A percentile compares a stretch with the other conserved stretches of the same genome.
Evolutionary conservation across 2,888 invertebrate species (phyloP).

Genomic region (Drosophila demipolita): DNA sequence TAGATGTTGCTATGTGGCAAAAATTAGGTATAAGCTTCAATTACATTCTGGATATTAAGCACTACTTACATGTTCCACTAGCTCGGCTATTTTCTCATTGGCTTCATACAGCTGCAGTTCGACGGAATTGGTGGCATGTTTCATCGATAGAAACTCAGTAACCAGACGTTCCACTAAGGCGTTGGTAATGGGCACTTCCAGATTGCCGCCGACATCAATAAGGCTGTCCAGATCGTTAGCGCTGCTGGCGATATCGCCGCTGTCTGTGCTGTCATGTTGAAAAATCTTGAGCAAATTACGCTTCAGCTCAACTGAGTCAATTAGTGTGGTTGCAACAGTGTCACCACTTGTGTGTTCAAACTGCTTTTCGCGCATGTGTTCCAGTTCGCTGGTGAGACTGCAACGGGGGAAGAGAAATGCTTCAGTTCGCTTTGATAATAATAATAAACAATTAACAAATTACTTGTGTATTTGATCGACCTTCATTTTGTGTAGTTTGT

Average conservation of each 20-base stretch:
- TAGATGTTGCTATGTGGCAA: slow-evolving; percentile 82
- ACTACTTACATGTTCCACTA: slow-evolving; percentile 83
- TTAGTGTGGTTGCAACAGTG: slow-evolving; percentile 16
- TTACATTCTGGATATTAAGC: accelerated
- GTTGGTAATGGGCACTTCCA: slow-evolving; percentile 75
- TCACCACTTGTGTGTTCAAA: slow-evolving; percentile 27
- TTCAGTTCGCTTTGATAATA: not conserved
- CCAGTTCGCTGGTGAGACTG: slow-evolving; percentile 67
- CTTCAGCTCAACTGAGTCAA: slow-evolving; percentile 78
- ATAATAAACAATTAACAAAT: slow-evolving; percentile 2
- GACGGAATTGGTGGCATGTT: slow-evolving; percentile 79
- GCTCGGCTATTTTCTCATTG: slow-evolving; percentile 84
- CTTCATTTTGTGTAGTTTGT: slow-evolving; percentile 83
- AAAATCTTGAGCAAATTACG: slow-evolving; percentile 83
- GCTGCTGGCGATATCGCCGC: slow-evolving; percentile 44
- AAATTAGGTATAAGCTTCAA: not conserved
- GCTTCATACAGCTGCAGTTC: slow-evolving; percentile 85
- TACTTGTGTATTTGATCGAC: slow-evolving; percentile 81
- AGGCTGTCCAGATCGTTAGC: slow-evolving; percentile 82
- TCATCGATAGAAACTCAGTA: slow-evolving; percentile 82
- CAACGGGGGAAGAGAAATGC: not conserved
- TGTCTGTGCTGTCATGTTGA: slow-evolving; percentile 73
- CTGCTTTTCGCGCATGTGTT: slow-evolving; percentile 74
- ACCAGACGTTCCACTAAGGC: slow-evolving; percentile 83
- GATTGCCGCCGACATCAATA: slow-evolving; percentile 76